Base-by-base conservation (phyloP, 2,113 vertebrate species). In the Carassius carassius region DNA sequence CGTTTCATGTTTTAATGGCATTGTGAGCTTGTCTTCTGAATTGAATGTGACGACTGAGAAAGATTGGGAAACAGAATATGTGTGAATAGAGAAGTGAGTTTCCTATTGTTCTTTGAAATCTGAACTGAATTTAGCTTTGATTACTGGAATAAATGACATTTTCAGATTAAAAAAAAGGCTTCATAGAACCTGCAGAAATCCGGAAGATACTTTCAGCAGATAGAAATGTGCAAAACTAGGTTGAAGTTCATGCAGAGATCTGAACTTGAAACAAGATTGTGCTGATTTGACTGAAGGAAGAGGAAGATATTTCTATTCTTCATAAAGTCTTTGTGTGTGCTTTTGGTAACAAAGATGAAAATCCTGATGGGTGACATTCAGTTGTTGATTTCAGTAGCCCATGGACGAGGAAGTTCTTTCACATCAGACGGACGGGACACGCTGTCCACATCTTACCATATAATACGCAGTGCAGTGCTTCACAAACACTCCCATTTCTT, bases 291-390 rank as follows among this genome's bases (percentile, higher is more conserved):
- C 35, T 5, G 4, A 73, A 73, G 8, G 37, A 73, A 69, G 32
- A 69, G 65, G 29, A 35, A 37, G 41, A 2, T 11, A 11, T 44
- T 44, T 44, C 41, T 44, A 10, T 44, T 44, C 1, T 44, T 44
- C 9, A 11, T 44, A 44, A 44, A 2, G 41, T 44, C 8, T 44
- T 44, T 44, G 41, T 44, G 41, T 44, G 41, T 44, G 41, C 41
- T 44, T 8, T 2, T 44, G 65, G 2, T 69, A 74, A 25, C 41
- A 13, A 29, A 65, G 72, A 74, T 49, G 72, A 74, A 74, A 49
- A 49, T 74, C 72, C 72, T 47, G 72, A 47, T 41, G 10, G 41
- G 72, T n/a, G 12, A 74, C 41, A 74, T 74, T 74, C 72, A 44
- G 41, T 1, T 44, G 8, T 44, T 44, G 41, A 44, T 44, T 44